Conservation (phyloP, 2,113 vertebrate species). For the Pelobates fuscus region DNA sequence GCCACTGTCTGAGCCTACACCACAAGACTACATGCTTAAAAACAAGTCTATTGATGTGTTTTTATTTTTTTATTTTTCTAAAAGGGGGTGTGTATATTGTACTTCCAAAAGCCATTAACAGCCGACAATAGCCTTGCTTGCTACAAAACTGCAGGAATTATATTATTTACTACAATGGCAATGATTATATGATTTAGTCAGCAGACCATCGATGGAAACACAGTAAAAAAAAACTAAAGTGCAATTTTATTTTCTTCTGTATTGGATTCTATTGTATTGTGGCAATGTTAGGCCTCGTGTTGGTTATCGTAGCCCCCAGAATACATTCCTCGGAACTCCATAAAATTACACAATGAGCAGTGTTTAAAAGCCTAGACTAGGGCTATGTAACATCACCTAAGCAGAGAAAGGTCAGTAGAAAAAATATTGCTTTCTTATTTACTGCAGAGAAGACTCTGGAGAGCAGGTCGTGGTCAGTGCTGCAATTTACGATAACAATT, state of each 20-base stretch:
- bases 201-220: neutral
- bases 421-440: constrained; percentile 82
- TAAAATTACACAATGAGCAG: constrained; percentile 48
- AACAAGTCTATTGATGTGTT: constrained; percentile 18
- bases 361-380: too few species aligned
- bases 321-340: neutral
- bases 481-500: constrained; percentile 84
- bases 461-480: constrained; percentile 56
- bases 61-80: too few species aligned
- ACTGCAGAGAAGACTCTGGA: constrained; percentile 76
- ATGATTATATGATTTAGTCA: constrained; percentile 29
- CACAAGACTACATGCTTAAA: neutral
- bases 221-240: too few species aligned
- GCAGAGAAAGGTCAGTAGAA: constrained; percentile 49
- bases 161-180: neutral
- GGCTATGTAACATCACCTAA: constrained; percentile 59
- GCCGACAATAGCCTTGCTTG: constrained; percentile 17
- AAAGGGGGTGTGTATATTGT: too few species aligned
- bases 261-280: neutral
- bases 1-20: neutral
- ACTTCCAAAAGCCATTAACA: constrained; percentile 14
- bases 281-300: neutral
- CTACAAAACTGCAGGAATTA: neutral
- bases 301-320: neutral
- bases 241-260: too few species aligned